Percentiles rank a stretch among this genome's conserved stretches.
phyloP scores from a whole-genome alignment of 2,888 invertebrate species.

The Sphaerophoria rueppellii region DNA sequence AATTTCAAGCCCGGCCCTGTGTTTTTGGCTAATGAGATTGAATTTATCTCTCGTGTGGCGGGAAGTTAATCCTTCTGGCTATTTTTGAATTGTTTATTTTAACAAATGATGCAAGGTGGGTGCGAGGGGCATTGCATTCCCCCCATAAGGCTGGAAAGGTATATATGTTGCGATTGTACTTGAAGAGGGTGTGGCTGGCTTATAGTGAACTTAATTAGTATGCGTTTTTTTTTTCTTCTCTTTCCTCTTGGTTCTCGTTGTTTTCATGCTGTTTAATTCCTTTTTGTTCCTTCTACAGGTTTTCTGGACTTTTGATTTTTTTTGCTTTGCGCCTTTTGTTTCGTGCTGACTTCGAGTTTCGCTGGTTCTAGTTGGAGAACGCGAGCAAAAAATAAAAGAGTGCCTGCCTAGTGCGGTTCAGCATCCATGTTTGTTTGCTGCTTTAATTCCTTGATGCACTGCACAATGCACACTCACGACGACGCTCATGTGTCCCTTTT shows the following conservation, averaged over 20 bases:
- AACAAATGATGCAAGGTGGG: constrained; percentile 4
- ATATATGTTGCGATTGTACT: constrained; percentile 13
- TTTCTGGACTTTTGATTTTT: neutral
- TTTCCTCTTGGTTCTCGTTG: constrained; percentile 28
- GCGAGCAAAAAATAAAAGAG: constrained; percentile 29
- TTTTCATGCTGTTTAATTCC: neutral
- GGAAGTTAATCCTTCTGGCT: constrained; percentile 69
- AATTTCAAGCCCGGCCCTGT: neutral
- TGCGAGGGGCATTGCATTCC: constrained; percentile 28
- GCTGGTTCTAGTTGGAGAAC: constrained; percentile 28
- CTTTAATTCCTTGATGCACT: constrained; percentile 59
- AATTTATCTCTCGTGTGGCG: constrained; percentile 58
- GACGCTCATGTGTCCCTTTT: constrained; percentile 37
- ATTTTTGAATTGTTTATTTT: constrained; percentile 21
- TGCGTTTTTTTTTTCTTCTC: constrained; percentile 32
- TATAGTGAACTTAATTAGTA: constrained; percentile 67
- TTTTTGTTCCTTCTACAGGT: no score
- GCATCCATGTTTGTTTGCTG: constrained; percentile 68
- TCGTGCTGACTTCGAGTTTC: neutral
- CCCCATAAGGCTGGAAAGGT: constrained; percentile 15
- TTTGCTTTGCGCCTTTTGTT: constrained; percentile 36
- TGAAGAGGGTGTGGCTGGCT: constrained; percentile 68
- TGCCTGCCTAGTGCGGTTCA: constrained; percentile 61
- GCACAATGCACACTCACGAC: constrained; percentile 45
- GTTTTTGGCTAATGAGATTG: constrained; percentile 66